Base-by-base conservation (phyloP, 2,888 invertebrate genomes). In the Eupelmus urozonus region DNA sequence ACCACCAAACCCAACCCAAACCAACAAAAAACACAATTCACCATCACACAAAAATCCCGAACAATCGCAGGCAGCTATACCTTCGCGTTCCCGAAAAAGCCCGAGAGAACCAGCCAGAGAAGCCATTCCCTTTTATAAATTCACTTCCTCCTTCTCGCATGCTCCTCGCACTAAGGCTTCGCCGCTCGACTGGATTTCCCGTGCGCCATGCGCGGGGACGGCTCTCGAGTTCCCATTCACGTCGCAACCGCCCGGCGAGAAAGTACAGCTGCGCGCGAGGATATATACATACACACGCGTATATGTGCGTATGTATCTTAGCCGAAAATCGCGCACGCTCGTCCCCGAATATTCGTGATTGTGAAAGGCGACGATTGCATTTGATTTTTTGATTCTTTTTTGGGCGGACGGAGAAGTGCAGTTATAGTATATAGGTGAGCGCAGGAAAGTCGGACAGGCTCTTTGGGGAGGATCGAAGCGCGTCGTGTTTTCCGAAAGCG, bases 141-240 rank as follows among this genome's bases (percentile, higher is more conserved):
- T 59, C 59, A 75, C 74, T 75, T 75, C 74, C 74, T 75, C 42
- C 65, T 63, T 63, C 29, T 45, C 34, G 51, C 34, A 51, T n/a
- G n/a, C n/a, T n/a, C n/a, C 16, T 18, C 45, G 45, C 25, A 3
- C 3, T 49, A 5, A 63, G 49, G 59, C 62, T 49, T 67, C 60
- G 29, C n/a, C n/a, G 27, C 3, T 25, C 75, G 18, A 59, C 16
- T 25, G 25, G 34, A 59, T 49, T 66, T 59, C 67, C 55, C 73
- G 73, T 60, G 55, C 25, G n/a, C n/a, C n/a, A 59, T 7, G 7
- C 23, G 9, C 51, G 53, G 29, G 53, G 62, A 60, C 11, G 53
- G 51, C 29, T 67, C 40, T 13, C n/a, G 27, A 65, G 65, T 76
- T 63, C 42, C 45, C 69, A 71, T 76, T 76, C 67, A 55, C 72